Evolutionary conservation across 2,888 invertebrate genomes (phyloP), one percentile per base, ranked within the genome.

Genomic region (Eilema depressum): DNA sequence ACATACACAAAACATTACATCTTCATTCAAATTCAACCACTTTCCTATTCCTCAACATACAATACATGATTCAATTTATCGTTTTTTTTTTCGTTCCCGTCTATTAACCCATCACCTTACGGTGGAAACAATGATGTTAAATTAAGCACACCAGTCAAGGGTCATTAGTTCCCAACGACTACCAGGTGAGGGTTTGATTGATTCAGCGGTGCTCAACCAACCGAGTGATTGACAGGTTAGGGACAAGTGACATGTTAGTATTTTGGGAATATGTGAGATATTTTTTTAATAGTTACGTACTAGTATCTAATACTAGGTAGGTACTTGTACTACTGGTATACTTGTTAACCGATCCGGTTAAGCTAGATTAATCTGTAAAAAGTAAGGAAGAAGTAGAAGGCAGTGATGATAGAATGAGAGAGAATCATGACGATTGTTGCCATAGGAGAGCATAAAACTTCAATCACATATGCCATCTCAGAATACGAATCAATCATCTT

Each of bases 111-210:
- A 83, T 85, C 88, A 85, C 88, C 83, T 53, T 86, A 73, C 33
- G 77, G 76, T 72, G 80, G 79, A 82, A 86, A 89, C 88, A 88
- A 84, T 85, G 85, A 86, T 86, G 91, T 90, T 88, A 86, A 89
- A 91, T 91, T 88, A 90, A 88, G 90, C 90, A 87, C 88, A 88
- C 88, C 85, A 82, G 88, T 85, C 85, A 86, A 79, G 91, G 90
- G 85, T 88, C 92, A 92, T 92, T 92, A 91, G 87, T 76, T 78
- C 63, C 73, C 75, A 74, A 77, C 75, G 73, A 79, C 78, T 82
- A 78, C 77, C 83, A 89, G 89, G 91, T 90, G 91, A 84, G 78
- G 82, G 88, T 81, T 86, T 92, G 91, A 92, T 91, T 91, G 91
- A 92, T 91, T 88, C 85, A 82, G 75, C 77, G 78, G 80, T 76